Evolutionary conservation across 1,140 invertebrate species (phyloP).

Genomic region (Lithobius niger): DNA sequence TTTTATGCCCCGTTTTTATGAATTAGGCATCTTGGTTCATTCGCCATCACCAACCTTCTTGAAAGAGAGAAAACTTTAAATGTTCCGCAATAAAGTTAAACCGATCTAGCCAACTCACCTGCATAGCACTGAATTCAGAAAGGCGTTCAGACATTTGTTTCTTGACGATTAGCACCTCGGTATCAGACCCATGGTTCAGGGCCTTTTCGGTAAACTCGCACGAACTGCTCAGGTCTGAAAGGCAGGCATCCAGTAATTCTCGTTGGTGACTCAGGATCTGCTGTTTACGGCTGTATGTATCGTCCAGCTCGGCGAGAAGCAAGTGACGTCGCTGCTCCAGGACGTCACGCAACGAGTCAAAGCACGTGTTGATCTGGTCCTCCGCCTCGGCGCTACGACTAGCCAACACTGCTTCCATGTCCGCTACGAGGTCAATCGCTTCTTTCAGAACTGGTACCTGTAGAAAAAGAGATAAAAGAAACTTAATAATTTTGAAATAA

Average conservation of each 20-base stretch:
- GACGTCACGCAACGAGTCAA: conserved; percentile 29
- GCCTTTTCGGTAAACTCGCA: conserved; percentile 38
- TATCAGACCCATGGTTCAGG: conserved; percentile 35
- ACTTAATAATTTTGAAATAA: no score
- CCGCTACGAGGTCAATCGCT: conserved; percentile 31
- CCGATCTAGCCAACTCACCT: no score
- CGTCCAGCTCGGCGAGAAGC: conserved; percentile 33
- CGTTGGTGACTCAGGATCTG: conserved; percentile 33
- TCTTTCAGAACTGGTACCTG: conserved; percentile 33
- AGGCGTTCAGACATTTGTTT: conserved; percentile 40
- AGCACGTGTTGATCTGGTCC: conserved; percentile 28
- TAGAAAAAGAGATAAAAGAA: not conserved
- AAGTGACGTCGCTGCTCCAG: conserved; percentile 31
- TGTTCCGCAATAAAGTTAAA: no score
- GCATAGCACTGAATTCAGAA: conserved; percentile 32
- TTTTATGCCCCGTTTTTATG: no score
- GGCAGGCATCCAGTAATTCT: conserved; percentile 30
- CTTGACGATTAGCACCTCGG: conserved; percentile 39
- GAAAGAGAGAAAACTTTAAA: no score
- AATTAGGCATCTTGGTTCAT: no score
- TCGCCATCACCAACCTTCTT: no score
- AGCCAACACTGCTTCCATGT: conserved; percentile 26
- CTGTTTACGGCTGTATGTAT: conserved; percentile 32
- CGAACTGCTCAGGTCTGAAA: conserved; percentile 33
- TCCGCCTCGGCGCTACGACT: conserved; percentile 28